Conservation (phyloP, 1,140 invertebrate genomes). For the Leguminivora glycinivorella region DNA sequence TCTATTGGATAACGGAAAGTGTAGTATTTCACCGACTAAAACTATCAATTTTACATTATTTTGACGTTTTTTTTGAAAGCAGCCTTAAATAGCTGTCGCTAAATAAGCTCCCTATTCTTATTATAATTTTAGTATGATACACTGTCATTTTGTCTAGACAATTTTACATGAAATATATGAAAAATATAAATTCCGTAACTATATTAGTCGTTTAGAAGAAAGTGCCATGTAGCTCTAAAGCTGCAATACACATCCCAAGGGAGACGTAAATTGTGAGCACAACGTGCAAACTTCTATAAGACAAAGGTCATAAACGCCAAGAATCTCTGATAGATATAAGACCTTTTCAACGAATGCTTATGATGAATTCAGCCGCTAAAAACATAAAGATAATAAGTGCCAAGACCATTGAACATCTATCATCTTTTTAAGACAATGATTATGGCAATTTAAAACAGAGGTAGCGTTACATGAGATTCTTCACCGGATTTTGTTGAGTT, state of each 20-base stretch:
- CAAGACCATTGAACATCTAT: background rate
- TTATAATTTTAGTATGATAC: no score
- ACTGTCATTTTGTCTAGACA: background rate
- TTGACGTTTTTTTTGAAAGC: no score
- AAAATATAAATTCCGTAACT: background rate
- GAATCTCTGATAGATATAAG: background rate
- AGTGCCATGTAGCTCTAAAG: background rate
- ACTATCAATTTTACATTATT: no score
- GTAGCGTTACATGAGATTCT: background rate
- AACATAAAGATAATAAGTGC: background rate
- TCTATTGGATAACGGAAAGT: no score
- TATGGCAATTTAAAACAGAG: background rate
- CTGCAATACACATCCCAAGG: background rate
- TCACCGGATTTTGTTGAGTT: no score
- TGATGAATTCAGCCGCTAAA: background rate
- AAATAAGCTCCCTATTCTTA: background rate
- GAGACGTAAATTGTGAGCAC: slow-evolving; percentile 8
- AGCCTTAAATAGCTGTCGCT: no score
- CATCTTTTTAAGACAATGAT: background rate
- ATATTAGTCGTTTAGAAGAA: background rate
- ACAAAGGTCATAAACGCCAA: background rate
- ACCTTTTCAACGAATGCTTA: no score
- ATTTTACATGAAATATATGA: background rate
- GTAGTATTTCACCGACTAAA: no score
- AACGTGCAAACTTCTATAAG: background rate